Conservation (phyloP, 2,888 invertebrate genomes). For the Orthosia incerta region DNA sequence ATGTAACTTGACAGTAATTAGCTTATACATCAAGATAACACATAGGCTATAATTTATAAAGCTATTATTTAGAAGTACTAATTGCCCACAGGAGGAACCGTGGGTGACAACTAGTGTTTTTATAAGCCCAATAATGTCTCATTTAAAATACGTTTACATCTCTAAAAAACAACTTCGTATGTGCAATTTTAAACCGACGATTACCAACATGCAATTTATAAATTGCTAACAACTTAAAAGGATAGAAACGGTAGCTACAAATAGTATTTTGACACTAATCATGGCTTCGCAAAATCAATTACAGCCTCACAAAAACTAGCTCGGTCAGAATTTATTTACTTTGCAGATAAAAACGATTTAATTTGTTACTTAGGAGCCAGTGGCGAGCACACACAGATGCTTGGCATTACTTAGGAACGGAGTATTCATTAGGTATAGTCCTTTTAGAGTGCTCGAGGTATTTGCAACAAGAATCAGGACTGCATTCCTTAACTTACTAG, state of each 20-base stretch:
- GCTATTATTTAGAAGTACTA: too few relatives aligned
- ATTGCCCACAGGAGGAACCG: too few relatives aligned
- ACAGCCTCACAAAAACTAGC: slow-evolving; percentile 20
- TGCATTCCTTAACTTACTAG: slow-evolving; percentile 12
- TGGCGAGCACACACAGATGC: slow-evolving; percentile 7
- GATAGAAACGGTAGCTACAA: slow-evolving; percentile 8
- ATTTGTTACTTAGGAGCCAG: slow-evolving; percentile 13
- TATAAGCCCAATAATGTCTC: too few relatives aligned
- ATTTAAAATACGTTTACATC: background rate
- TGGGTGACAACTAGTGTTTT: too few relatives aligned
- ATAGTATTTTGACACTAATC: slow-evolving; percentile 44
- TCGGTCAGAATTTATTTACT: slow-evolving; percentile 15
- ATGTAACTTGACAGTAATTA: too few relatives aligned
- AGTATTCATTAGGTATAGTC: background rate
- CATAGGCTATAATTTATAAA: too few relatives aligned
- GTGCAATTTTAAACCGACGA: background rate
- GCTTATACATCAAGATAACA: too few relatives aligned
- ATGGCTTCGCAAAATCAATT: slow-evolving; percentile 21
- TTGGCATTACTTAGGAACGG: background rate
- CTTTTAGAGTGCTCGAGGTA: background rate
- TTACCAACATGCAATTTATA: slow-evolving; percentile 11
- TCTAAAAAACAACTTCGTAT: background rate
- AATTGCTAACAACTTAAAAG: background rate
- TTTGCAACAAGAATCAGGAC: background rate
- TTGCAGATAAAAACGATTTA: slow-evolving; percentile 40